Conservation (phyloP, 2,888 invertebrate genomes). For the Drosophila incognita region DNA sequence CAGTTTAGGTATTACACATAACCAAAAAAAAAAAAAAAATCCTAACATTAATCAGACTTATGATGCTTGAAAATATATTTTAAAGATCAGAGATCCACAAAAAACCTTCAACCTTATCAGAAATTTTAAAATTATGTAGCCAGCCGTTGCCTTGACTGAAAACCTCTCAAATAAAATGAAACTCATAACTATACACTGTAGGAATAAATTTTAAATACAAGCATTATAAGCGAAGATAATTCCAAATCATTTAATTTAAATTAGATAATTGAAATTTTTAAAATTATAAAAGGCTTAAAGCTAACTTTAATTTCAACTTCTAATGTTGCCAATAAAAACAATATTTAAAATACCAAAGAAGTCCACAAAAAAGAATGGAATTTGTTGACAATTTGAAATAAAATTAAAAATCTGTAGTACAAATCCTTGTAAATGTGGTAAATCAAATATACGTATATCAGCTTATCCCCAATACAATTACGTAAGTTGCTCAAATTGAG, state of each 20-base stretch:
- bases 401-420: neutral
- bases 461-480: neutral
- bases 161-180: slow-evolving; percentile 16
- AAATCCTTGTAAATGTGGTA: neutral
- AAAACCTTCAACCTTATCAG: slow-evolving; percentile 34
- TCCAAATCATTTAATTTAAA: too few species aligned
- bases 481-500: neutral
- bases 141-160: slow-evolving; percentile 60
- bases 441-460: neutral
- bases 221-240: neutral
- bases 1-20: neutral
- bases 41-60: neutral
- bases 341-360: neutral
- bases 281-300: neutral
- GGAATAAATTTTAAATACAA: neutral
- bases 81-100: slow-evolving; percentile 2
- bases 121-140: slow-evolving; percentile 7
- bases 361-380: neutral
- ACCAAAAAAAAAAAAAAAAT: neutral
- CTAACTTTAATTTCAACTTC: neutral
- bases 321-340: neutral
- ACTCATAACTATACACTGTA: neutral
- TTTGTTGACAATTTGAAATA: neutral
- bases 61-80: neutral
- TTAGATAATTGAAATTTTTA: neutral